phyloP scores from a whole-genome alignment of 2,113 vertebrate species.

The Oncorhynchus kisutch region DNA sequence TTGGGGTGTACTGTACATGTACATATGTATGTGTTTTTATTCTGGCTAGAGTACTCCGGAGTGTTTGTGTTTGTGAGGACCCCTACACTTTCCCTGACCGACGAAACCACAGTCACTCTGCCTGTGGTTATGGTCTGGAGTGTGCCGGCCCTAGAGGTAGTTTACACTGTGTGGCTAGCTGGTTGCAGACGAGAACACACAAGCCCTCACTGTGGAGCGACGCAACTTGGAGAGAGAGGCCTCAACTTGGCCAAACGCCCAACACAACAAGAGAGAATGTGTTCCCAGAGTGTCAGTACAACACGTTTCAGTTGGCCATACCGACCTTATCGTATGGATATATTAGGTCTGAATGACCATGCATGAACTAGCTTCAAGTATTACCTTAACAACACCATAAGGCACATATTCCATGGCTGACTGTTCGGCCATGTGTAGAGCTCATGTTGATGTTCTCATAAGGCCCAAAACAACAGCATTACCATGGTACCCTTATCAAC shows the following conservation, averaged over 20 bases:
- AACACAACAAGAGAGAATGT: neutral
- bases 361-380: neutral
- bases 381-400: neutral
- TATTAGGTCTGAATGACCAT: neutral
- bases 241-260: constrained; percentile 32
- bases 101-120: constrained; percentile 65
- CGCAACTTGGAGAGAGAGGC: neutral
- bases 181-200: constrained; percentile 22
- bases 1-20: constrained; percentile 9
- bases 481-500: constrained; percentile 49
- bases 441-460: constrained; percentile 6
- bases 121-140: constrained; percentile 66
- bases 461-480: constrained; percentile 40
- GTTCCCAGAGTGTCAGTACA: constrained; percentile 10
- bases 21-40: constrained; percentile 32
- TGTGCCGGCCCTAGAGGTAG: constrained; percentile 48
- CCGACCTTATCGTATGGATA: neutral
- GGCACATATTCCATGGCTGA: neutral
- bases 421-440: constrained; percentile 1
- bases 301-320: neutral
- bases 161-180: constrained; percentile 38
- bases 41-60: constrained; percentile 6
- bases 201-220: constrained; percentile 25
- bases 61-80: constrained; percentile 47
- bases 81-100: constrained; percentile 52